A percentile compares a stretch with the other conserved stretches of the same genome.
Evolutionary conservation across 2,888 invertebrate genomes (phyloP).

Genomic region (Xanthorhoe designata): DNA sequence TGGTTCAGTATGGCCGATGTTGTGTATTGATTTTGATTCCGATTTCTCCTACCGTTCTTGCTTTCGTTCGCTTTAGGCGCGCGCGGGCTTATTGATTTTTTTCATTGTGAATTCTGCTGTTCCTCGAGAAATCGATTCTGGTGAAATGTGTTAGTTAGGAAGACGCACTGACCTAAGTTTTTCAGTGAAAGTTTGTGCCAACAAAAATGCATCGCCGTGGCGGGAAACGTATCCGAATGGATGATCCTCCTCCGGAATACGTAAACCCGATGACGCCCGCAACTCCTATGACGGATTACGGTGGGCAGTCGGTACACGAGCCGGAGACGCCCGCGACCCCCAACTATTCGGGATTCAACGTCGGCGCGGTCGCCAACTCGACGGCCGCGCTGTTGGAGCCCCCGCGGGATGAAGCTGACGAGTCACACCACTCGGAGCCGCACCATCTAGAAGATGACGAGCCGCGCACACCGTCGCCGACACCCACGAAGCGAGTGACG

Average conservation of each 20-base stretch:
- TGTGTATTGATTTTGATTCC: not conserved
- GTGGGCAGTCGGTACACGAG: conserved; percentile 81
- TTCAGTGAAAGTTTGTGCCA: not conserved
- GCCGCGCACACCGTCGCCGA: conserved; percentile 85
- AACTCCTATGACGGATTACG: conserved; percentile 84
- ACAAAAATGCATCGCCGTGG: conserved; percentile 91
- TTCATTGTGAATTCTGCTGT: not conserved
- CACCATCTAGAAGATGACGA: conserved; percentile 68
- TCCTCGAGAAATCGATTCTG: not conserved
- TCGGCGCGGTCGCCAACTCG: conserved; percentile 66
- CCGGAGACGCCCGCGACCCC: conserved; percentile 79
- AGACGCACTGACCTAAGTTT: not conserved
- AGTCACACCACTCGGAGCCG: conserved; percentile 52
- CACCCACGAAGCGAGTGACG: conserved; percentile 87
- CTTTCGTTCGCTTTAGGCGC: not conserved
- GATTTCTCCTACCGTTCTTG: not conserved
- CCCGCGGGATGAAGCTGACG: conserved; percentile 71
- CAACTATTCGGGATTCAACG: conserved; percentile 75
- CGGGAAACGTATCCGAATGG: conserved; percentile 96
- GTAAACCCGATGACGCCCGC: conserved; percentile 88
- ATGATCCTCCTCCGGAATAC: conserved; percentile 95
- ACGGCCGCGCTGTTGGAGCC: conserved; percentile 61
- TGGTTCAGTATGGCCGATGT: too few species aligned
- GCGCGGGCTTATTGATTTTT: conserved; percentile 29
- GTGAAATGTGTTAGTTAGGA: conserved; percentile 4